Evolutionary conservation across 2,888 invertebrate species (phyloP).

Genomic region (Koerneria pararmatus): DNA sequence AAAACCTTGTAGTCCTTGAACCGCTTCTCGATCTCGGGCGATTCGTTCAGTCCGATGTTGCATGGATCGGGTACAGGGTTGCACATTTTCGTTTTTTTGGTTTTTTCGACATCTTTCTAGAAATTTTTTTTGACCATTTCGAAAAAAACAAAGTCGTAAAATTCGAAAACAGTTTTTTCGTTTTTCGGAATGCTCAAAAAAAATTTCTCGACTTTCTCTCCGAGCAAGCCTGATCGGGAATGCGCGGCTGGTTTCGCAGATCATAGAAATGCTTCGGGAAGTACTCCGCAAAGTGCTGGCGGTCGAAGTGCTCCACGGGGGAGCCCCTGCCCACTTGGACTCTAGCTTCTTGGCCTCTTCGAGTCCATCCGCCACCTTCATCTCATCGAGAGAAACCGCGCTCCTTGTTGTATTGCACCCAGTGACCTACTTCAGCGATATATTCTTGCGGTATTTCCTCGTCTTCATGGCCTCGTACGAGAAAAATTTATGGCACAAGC

Average conservation of each 20-base stretch:
- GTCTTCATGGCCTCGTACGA: too few species aligned
- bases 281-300: slow-evolving; percentile 54
- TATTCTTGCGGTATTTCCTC: too few species aligned
- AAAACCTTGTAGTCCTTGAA: slow-evolving; percentile 55
- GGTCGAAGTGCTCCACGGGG: slow-evolving; percentile 58
- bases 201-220: too few species aligned
- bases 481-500: too few species aligned
- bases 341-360: slow-evolving; percentile 57
- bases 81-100: too few species aligned
- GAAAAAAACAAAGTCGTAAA: too few species aligned
- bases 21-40: slow-evolving; percentile 46
- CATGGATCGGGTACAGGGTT: slow-evolving; percentile 55
- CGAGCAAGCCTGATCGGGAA: too few species aligned
- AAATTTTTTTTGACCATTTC: too few species aligned
- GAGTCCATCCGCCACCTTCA: slow-evolving; percentile 54
- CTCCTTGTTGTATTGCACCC: slow-evolving; percentile 53
- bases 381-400: slow-evolving; percentile 50
- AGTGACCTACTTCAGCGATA: too few species aligned
- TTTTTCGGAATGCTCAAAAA: too few species aligned
- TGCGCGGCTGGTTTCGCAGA: slow-evolving; percentile 48
- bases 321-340: slow-evolving; percentile 57
- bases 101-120: too few species aligned
- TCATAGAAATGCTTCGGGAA: slow-evolving; percentile 53
- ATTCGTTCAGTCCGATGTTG: slow-evolving; percentile 53
- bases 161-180: too few species aligned